A percentile compares a stretch with the other conserved stretches of the same genome.
phyloP scores from a whole-genome alignment of 1,140 invertebrate species.

The Neodiprion virginianus region DNA sequence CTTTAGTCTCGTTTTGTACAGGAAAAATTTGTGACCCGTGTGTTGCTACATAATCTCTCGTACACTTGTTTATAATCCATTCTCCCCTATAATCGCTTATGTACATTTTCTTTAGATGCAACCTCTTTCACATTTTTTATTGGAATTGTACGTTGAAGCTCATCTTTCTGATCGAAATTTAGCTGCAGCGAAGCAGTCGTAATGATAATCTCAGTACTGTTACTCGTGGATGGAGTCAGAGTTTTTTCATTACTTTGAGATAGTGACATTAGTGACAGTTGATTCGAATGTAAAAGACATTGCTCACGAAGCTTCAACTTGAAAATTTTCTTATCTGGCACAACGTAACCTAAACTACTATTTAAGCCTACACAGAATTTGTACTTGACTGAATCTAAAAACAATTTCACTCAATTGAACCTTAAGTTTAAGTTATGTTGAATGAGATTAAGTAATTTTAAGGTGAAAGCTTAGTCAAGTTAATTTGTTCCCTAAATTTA shows the following conservation, averaged over 20 bases:
- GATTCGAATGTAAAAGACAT: no score
- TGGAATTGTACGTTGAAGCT: slow-evolving; percentile 9
- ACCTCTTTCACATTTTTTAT: slow-evolving; percentile 7
- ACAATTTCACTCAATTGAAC: no score
- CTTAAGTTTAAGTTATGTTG: no score
- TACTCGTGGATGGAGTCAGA: slow-evolving; percentile 5
- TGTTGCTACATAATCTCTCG: slow-evolving; percentile 12
- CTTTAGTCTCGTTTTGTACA: slow-evolving; percentile 14
- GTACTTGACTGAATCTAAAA: no score
- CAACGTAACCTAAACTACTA: no score
- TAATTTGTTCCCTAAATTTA: no score
- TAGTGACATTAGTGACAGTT: neutral
- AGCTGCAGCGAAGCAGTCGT: slow-evolving; percentile 8
- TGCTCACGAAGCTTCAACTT: no score
- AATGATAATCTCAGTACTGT: slow-evolving; percentile 5
- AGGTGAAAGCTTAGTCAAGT: no score
- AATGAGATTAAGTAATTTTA: no score
- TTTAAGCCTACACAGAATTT: no score
- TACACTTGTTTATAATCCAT: slow-evolving; percentile 12
- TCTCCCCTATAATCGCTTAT: slow-evolving; percentile 14
- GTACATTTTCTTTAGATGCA: neutral
- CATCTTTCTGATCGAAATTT: slow-evolving; percentile 12
- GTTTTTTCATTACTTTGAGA: neutral
- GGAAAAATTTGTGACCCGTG: slow-evolving; percentile 10
- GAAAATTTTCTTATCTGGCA: no score